Evolutionary conservation across 1,140 invertebrate genomes (phyloP).

Genomic region (Lysiphlebus fabarum): DNA sequence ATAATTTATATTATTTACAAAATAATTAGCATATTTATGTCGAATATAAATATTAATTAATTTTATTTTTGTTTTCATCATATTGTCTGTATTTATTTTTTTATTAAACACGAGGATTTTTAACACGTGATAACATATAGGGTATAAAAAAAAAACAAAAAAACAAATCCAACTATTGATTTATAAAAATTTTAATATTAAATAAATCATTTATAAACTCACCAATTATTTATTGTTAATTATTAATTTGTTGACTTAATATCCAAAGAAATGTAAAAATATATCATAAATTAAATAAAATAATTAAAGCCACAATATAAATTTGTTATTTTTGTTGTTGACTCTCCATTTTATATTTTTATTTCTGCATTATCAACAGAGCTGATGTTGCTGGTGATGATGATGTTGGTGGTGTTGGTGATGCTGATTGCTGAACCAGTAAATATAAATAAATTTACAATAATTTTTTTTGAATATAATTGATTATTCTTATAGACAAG

Average conservation of each 20-base stretch:
- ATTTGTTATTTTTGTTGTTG: conserved; percentile 25
- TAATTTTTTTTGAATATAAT: too few species aligned
- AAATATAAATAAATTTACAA: too few species aligned
- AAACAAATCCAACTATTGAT: too few species aligned
- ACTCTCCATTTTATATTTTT: conserved; percentile 17
- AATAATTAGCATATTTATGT: too few species aligned
- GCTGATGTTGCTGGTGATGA: too few species aligned
- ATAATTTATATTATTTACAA: too few species aligned
- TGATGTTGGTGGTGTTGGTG: too few species aligned
- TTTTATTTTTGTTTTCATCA: conserved; percentile 25
- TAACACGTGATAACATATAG: conserved; percentile 16
- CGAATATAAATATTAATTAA: conserved; percentile 25
- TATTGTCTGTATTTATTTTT: conserved; percentile 5
- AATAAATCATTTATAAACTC: not conserved
- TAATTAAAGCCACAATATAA: conserved; percentile 25
- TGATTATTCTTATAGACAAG: too few species aligned
- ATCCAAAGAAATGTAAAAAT: conserved; percentile 28
- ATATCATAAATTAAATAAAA: conserved; percentile 31
- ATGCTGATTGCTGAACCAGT: too few species aligned
- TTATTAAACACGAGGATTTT: conserved; percentile 10
- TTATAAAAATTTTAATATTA: too few species aligned
- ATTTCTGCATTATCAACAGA: conserved; percentile 3
- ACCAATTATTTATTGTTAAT: not conserved
- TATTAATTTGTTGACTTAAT: conserved; percentile 21
- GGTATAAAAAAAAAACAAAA: not conserved